Evolutionary conservation across 2,113 vertebrate species (phyloP).

Genomic region (Lamprotornis superbus): DNA sequence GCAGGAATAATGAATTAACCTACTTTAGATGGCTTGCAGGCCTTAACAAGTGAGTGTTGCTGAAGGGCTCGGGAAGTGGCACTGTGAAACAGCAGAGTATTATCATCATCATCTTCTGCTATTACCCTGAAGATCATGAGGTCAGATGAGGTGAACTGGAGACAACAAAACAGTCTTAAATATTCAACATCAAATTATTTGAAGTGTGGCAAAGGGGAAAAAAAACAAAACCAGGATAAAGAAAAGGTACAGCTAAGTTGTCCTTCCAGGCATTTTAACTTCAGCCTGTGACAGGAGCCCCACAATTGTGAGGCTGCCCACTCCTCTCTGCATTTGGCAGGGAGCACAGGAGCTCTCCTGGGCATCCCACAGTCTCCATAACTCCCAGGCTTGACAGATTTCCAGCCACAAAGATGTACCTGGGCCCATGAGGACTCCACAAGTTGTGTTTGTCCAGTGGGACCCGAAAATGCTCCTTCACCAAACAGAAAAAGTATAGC

Average conservation of each 20-base stretch:
- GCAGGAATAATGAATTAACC: background rate
- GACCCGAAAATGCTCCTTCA: background rate
- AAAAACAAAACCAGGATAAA: background rate
- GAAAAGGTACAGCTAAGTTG: background rate
- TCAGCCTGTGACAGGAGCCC: background rate
- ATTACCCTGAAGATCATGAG: background rate
- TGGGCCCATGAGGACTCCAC: rapidly evolving
- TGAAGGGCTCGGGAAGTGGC: background rate
- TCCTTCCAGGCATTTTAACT: background rate
- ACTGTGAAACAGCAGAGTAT: background rate
- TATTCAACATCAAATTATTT: constrained; percentile 27
- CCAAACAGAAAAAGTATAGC: background rate
- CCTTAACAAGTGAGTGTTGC: background rate
- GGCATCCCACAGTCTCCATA: background rate
- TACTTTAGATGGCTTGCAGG: constrained; percentile 24
- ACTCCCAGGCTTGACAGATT: background rate
- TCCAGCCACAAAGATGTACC: background rate
- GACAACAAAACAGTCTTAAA: constrained; percentile 4
- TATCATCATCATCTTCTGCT: background rate
- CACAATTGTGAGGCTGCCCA: rapidly evolving
- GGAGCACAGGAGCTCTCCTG: background rate
- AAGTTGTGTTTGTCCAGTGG: no score
- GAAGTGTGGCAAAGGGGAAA: background rate
- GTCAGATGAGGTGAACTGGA: constrained; percentile 29
- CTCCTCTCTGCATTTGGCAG: background rate